These are phyloP conservation scores for Nymphalis urticae DNA, from an alignment of 2,888 invertebrate species.

Conservation along the genomic window DNA sequence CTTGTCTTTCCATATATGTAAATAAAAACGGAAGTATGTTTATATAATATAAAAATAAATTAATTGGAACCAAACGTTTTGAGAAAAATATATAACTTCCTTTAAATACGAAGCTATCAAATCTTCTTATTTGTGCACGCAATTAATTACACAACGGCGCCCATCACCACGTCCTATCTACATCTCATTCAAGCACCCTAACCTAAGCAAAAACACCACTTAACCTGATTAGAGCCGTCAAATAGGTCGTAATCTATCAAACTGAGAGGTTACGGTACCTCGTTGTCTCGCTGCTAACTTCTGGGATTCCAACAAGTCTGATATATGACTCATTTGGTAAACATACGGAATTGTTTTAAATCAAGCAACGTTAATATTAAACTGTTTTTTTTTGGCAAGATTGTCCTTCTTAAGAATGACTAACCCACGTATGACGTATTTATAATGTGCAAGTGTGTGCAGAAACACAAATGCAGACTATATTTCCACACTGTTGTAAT, in stretches of 20 bases:
- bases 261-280: conserved; percentile 44
- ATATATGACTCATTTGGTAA: conserved; percentile 33
- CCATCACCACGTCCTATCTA: conserved; percentile 4
- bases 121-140: not conserved
- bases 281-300: conserved; percentile 32
- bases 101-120: not conserved
- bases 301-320: conserved; percentile 26
- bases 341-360: conserved; percentile 16
- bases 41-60: no score
- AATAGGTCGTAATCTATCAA: conserved; percentile 57
- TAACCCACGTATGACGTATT: no score
- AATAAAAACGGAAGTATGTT: no score
- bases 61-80: no score
- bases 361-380: not conserved
- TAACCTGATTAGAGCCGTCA: conserved; percentile 47
- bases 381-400: no score
- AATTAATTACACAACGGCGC: conserved; percentile 2
- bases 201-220: conserved; percentile 42
- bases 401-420: no score
- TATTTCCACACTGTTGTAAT: no score
- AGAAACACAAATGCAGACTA: no score
- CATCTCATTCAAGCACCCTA: not conserved
- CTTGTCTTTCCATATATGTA: no score
- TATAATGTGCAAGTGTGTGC: no score
- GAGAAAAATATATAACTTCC: no score